A percentile compares a stretch with the other conserved stretches of the same genome.
phyloP scores from a whole-genome alignment of 2,888 invertebrate species.

The Tipula lateralis region DNA sequence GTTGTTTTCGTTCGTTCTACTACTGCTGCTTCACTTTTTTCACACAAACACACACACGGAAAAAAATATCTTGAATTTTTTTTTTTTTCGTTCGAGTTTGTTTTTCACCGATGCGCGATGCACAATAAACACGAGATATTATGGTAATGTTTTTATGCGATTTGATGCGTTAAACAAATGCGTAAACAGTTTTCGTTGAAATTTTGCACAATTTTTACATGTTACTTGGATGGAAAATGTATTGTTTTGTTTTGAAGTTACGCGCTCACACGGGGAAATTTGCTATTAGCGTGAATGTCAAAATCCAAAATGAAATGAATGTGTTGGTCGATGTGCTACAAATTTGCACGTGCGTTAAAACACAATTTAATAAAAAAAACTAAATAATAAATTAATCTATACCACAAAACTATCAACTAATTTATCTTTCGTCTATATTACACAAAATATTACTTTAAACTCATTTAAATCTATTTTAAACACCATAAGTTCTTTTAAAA shows the following conservation, averaged over 20 bases:
- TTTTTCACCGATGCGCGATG: slow-evolving; percentile 1
- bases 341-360: background rate
- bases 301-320: slow-evolving; percentile 19
- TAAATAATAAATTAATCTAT: background rate
- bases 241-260: slow-evolving; percentile 24
- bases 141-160: background rate
- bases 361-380: background rate
- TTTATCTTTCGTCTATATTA: background rate
- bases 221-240: slow-evolving; percentile 24
- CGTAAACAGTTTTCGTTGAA: slow-evolving; percentile 9
- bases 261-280: slow-evolving; percentile 24
- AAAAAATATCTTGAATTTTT: background rate
- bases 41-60: slow-evolving; percentile 24
- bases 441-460: background rate
- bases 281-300: slow-evolving; percentile 24
- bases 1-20: background rate
- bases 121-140: background rate
- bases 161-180: slow-evolving; percentile 19
- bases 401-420: background rate
- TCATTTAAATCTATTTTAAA: background rate
- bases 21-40: slow-evolving; percentile 28
- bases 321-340: background rate
- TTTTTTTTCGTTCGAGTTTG: background rate
- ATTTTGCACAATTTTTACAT: slow-evolving; percentile 19
- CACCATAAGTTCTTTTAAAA: background rate